These are phyloP conservation scores for Rhadina sibilatrix DNA, from an alignment of 2,113 vertebrate species.

Conservation along the genomic window DNA sequence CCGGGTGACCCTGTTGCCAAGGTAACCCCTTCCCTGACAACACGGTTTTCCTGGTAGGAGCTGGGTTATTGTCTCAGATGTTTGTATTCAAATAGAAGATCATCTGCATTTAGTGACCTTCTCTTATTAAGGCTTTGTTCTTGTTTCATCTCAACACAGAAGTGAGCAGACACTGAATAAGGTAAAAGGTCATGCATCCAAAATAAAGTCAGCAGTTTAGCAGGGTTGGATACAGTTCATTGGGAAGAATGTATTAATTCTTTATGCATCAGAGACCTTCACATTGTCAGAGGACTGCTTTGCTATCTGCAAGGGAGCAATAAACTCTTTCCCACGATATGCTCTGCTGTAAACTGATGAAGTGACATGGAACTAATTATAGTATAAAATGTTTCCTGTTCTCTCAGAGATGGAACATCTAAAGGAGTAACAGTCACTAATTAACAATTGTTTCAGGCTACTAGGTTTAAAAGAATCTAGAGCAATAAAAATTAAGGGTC, in stretches of 20 bases:
- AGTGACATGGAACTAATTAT: slow-evolving; percentile 1
- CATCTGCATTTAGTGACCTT: slow-evolving; percentile 27
- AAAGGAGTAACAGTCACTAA: neutral
- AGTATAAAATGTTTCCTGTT: neutral
- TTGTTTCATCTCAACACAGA: neutral
- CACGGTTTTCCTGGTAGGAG: fast-evolving
- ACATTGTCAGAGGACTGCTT: neutral
- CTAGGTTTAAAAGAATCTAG: neutral
- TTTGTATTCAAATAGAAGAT: slow-evolving; percentile 8
- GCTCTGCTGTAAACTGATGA: neutral
- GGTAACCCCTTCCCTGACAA: slow-evolving; percentile 19
- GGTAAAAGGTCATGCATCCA: neutral
- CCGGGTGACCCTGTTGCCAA: slow-evolving; percentile 17
- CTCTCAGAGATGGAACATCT: neutral
- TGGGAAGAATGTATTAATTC: neutral
- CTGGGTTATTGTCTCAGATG: neutral
- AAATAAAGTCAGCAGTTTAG: slow-evolving; percentile 19
- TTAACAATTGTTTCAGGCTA: neutral
- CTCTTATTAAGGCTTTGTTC: neutral
- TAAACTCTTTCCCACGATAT: neutral
- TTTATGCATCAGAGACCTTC: slow-evolving; percentile 17
- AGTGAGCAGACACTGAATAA: neutral
- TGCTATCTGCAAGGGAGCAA: neutral
- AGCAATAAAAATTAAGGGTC: neutral
- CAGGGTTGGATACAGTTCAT: neutral